Evolutionary conservation across 2,888 invertebrate genomes (phyloP).

Genomic region (Lottia scabra): DNA sequence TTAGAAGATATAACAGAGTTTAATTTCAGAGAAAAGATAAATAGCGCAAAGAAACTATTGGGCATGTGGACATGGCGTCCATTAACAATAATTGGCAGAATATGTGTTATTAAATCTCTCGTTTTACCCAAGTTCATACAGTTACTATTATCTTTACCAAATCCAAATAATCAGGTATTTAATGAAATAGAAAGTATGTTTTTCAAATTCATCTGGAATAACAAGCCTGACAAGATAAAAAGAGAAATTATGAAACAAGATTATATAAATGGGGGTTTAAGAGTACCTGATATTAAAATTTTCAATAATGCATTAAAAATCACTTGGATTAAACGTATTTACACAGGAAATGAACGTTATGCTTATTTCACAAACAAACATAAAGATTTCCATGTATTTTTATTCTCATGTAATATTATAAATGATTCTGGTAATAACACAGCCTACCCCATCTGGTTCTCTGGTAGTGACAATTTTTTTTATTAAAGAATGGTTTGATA

Average conservation of each 20-base stretch:
- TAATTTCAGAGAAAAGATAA: conserved; percentile 15
- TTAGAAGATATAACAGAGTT: background rate
- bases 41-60: conserved; percentile 4
- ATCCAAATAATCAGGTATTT: conserved; percentile 4
- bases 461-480: background rate
- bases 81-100: conserved; percentile 8
- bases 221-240: conserved; percentile 18
- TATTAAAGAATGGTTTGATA: too few relatives aligned
- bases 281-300: conserved; percentile 18
- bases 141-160: conserved; percentile 14
- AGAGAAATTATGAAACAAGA: conserved; percentile 14
- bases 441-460: too few relatives aligned
- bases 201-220: conserved; percentile 19
- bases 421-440: too few relatives aligned
- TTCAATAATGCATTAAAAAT: conserved; percentile 16
- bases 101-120: conserved; percentile 16
- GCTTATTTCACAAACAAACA: too few relatives aligned
- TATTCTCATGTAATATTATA: too few relatives aligned
- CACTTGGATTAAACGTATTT: conserved; percentile 11
- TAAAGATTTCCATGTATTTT: too few relatives aligned
- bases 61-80: conserved; percentile 6
- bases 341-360: too few relatives aligned
- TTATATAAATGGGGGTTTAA: conserved; percentile 12
- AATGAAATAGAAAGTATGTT: conserved; percentile 16
- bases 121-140: conserved; percentile 13